Percentiles rank a stretch among this genome's conserved stretches.
These are phyloP conservation scores for Cottoperca gobio DNA, from an alignment of 2,797 vertebrate genomes.

Conservation along the genomic window DNA sequence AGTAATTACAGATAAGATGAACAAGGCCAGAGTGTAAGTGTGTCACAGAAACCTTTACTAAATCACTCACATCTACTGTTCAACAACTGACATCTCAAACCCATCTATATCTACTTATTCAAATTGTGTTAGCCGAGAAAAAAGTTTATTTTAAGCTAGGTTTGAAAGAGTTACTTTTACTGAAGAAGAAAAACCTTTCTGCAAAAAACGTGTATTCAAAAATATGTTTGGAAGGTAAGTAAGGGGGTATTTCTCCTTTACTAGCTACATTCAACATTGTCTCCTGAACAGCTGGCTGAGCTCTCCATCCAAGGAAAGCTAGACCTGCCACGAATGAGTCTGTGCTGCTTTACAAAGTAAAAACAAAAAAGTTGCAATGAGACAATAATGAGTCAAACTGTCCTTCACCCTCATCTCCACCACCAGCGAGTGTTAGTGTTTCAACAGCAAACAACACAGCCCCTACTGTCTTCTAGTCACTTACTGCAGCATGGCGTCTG, in stretches of 20 bases:
- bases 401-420: constrained; percentile 35
- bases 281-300: background rate
- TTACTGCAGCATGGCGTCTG: constrained; percentile 95
- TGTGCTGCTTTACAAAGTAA: background rate
- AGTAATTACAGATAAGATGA: background rate
- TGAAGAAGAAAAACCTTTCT: background rate
- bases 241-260: background rate
- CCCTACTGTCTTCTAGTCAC: constrained; percentile 49
- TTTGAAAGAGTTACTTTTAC: background rate
- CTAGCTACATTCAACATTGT: background rate
- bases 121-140: background rate
- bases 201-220: background rate
- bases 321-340: background rate
- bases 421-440: constrained; percentile 28
- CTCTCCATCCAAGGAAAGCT: background rate
- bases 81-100: background rate
- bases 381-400: background rate
- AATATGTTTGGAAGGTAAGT: background rate
- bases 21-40: background rate
- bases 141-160: background rate
- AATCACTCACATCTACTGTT: background rate
- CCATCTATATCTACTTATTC: background rate
- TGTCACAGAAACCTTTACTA: background rate
- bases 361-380: background rate
- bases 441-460: constrained; percentile 58